These are phyloP conservation scores for Xerus rutilus DNA, from an alignment of 2,797 vertebrate species.

Conservation along the genomic window DNA sequence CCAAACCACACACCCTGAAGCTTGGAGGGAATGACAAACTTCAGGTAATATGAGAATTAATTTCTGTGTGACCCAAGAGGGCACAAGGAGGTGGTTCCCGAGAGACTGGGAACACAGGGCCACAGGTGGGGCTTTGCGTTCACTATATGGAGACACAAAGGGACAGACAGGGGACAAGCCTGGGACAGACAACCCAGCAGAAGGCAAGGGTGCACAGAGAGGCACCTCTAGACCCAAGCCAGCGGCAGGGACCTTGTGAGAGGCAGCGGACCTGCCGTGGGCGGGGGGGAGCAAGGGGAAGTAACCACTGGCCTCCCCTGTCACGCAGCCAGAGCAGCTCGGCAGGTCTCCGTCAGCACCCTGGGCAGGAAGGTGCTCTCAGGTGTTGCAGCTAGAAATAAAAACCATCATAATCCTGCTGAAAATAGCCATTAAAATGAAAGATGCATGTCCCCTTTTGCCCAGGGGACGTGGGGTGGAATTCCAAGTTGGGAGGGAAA, in stretches of 20 bases:
- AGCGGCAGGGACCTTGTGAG: neutral
- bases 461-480: neutral
- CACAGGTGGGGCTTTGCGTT: neutral
- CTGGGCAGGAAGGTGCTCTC: neutral
- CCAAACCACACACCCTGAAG: neutral
- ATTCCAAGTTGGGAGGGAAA: neutral
- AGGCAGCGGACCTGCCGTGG: accelerated
- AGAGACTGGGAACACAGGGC: neutral
- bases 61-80: neutral
- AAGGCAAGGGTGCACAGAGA: neutral
- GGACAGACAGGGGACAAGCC: neutral
- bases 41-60: neutral
- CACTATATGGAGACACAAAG: neutral
- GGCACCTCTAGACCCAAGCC: neutral
- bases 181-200: too few relatives aligned
- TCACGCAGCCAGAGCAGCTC: too few relatives aligned
- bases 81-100: neutral
- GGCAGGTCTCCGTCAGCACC: neutral
- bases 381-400: neutral
- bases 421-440: neutral
- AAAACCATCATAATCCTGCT: too few relatives aligned
- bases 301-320: too few relatives aligned
- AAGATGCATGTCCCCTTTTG: neutral
- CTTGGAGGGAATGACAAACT: neutral
- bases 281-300: accelerated